Evolutionary conservation across 2,113 vertebrate genomes (phyloP).

Genomic region (Pterocles burchelli): DNA sequence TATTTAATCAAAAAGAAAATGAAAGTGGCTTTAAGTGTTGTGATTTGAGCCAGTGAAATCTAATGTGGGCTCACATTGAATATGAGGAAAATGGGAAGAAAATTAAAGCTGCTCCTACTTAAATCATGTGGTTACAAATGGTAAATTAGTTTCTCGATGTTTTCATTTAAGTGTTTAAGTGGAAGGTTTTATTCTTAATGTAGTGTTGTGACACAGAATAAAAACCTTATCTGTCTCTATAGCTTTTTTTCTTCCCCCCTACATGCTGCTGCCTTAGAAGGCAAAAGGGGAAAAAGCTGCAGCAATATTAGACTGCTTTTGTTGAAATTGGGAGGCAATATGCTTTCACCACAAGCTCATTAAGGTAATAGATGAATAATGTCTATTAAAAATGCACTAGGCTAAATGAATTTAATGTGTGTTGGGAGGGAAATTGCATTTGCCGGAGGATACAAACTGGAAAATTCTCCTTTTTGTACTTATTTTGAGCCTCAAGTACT

Average conservation of each 20-base stretch:
- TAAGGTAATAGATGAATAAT: slow-evolving; percentile 79
- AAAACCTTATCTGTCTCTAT: slow-evolving; percentile 74
- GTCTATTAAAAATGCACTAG: slow-evolving; percentile 80
- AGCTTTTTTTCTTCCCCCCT: slow-evolving; percentile 2
- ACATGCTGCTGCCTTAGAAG: slow-evolving; percentile 63
- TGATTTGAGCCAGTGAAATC: slow-evolving; percentile 98
- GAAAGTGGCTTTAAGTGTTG: slow-evolving; percentile 99
- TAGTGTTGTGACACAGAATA: slow-evolving; percentile 86
- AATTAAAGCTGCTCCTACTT: slow-evolving; percentile 96
- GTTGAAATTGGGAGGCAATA: slow-evolving; percentile 73
- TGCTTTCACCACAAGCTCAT: slow-evolving; percentile 79
- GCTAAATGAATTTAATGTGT: slow-evolving; percentile 70
- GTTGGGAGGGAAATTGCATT: slow-evolving; percentile 41
- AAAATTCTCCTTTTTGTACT: slow-evolving; percentile 9
- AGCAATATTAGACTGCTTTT: slow-evolving; percentile 72
- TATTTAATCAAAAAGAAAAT: slow-evolving; percentile 99
- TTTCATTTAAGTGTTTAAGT: slow-evolving; percentile 99
- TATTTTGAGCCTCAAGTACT: neutral
- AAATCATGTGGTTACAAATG: slow-evolving; percentile 99
- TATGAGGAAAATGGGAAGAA: slow-evolving; percentile 96
- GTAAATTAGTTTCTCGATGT: slow-evolving; percentile 99
- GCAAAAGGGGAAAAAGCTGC: slow-evolving; percentile 58
- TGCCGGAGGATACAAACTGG: slow-evolving; percentile 6
- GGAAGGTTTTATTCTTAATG: slow-evolving; percentile 98
- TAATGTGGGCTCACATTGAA: slow-evolving; percentile 95